Evolutionary conservation across 2,797 vertebrate species (phyloP), one percentile per base, ranked within the genome.

Genomic region (Xenops minutus): DNA sequence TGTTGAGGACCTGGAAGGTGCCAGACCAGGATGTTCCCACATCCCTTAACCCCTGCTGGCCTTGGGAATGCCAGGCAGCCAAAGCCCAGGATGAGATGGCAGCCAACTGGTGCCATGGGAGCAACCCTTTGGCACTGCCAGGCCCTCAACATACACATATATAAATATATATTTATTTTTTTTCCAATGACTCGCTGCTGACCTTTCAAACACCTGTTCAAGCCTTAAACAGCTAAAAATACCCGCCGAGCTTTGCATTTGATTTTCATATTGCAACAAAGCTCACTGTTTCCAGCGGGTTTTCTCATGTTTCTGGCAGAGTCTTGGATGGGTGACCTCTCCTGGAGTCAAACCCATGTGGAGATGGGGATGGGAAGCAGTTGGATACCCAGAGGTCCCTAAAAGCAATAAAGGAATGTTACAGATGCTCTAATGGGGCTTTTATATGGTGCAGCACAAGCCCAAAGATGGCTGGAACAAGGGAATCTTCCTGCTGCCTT

Each of bases 131-230:
- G 15, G 43, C 63, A 27, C 43, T 63, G 82, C 79, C 92, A 10
- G 64, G 41, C 41, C 43, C 71, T 66, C 59, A 6, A 11, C 24
- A 12, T 21, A 2, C 26, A 12, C 14, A 29, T 19, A 39, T 41
- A 72, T 8, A 59, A 58, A 39, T 44, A 22, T 18, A 49, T 29
- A 29, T 63, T 44, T 48, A 3, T 49, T 69, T 87, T 91, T 91
- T 85, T 83, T 51, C 85, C 93, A 88, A 64, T 94, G 93, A 92
- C 92, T 97, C 84, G 69, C 59, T 4, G 80, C 79, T 96, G 95
- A 94, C 96, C 96, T 96, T 95, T 97, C 96, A 97, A 93, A 96
- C 96, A 92, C 96, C 95, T 94, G 86, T 92, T 84, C 87, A 85
- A 85, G 95, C 92, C 94, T 74, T 78, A 76, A 93, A 49, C 49